These are phyloP conservation scores for Cantharis nigra DNA, from an alignment of 2,888 invertebrate species.

Conservation along the genomic window DNA sequence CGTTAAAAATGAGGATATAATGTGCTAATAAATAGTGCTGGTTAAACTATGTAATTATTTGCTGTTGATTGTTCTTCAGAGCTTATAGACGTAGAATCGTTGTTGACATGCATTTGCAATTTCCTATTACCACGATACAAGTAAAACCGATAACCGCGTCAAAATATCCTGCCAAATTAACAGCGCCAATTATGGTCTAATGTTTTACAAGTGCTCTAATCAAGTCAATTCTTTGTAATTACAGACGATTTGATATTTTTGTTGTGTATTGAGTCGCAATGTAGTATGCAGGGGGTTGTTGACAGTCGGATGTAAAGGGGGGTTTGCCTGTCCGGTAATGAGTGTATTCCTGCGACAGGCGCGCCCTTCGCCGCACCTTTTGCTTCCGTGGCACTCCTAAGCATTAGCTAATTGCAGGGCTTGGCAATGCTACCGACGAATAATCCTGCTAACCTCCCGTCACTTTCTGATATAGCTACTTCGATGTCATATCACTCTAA, in stretches of 20 bases:
- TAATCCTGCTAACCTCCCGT: conserved; percentile 41
- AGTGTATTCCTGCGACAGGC: conserved; percentile 35
- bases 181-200: background rate
- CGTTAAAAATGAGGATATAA: background rate
- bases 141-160: conserved; percentile 10
- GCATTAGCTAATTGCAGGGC: conserved; percentile 49
- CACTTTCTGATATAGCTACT: conserved; percentile 35
- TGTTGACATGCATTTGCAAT: background rate
- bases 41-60: background rate
- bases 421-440: conserved; percentile 40
- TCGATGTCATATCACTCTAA: conserved; percentile 30
- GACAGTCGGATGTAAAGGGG: conserved; percentile 19
- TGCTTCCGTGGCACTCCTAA: conserved; percentile 42
- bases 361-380: conserved; percentile 34
- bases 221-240: background rate
- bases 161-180: conserved; percentile 7
- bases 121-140: conserved; percentile 2
- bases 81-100: background rate
- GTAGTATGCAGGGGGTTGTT: conserved; percentile 17
- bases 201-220: background rate
- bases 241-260: conserved; percentile 4
- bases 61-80: background rate
- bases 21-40: background rate
- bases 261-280: conserved; percentile 4
- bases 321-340: conserved; percentile 33